phyloP scores from a whole-genome alignment of 2,113 vertebrate genomes.

The Polyodon spathula region DNA sequence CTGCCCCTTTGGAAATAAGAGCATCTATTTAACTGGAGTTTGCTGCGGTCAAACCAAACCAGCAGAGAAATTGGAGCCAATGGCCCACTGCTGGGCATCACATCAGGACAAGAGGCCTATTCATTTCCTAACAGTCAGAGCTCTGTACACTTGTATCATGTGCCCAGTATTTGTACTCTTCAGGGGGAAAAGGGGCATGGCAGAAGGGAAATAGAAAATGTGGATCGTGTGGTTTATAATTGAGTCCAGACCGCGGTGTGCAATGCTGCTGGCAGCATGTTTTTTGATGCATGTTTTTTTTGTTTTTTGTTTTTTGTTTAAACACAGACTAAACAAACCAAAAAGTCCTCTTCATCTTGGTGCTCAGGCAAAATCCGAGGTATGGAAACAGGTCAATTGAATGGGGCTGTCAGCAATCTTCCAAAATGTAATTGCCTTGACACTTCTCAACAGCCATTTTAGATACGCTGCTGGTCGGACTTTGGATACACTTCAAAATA shows the following conservation, averaged over 20 bases:
- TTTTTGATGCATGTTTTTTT: constrained; percentile 17
- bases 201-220: constrained; percentile 29
- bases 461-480: too few species aligned
- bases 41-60: constrained; percentile 29
- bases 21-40: constrained; percentile 22
- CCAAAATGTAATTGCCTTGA: not conserved
- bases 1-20: constrained; percentile 22
- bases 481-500: too few species aligned
- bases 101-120: constrained; percentile 44
- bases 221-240: constrained; percentile 53
- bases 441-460: too few species aligned
- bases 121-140: constrained; percentile 54
- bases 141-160: constrained; percentile 53
- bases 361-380: constrained; percentile 4
- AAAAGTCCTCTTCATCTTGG: constrained; percentile 10
- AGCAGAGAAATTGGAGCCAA: constrained; percentile 42
- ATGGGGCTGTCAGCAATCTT: not conserved
- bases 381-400: constrained; percentile 7
- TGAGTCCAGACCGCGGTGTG: constrained; percentile 46
- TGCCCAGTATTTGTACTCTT: constrained; percentile 43
- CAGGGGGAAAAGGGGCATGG: constrained; percentile 22
- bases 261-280: constrained; percentile 30
- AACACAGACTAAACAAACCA: constrained; percentile 42
- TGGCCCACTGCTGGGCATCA: constrained; percentile 38
- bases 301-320: too few species aligned